Base-by-base conservation (phyloP, 2,888 invertebrate genomes). In the Archaeoteleia sp. region DNA sequence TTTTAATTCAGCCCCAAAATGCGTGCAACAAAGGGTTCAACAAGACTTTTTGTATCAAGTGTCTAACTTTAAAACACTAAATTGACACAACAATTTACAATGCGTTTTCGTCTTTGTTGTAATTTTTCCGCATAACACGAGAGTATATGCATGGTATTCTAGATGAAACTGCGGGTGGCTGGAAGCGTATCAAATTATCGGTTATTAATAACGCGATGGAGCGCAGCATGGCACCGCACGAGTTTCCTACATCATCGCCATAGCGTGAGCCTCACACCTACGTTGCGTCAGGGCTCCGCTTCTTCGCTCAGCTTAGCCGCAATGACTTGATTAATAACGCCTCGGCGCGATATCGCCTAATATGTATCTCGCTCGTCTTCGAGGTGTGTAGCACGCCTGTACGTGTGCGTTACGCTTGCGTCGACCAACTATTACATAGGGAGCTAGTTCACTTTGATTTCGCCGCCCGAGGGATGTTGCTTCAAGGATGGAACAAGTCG, bases 301-400 rank as follows among this genome's bases (percentile, higher is more conserved):
- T 48, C 71, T 69, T 65, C 68, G 70, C 68, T 71, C 67, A 55
- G 74, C 68, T 72, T 69, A 67, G 74, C 71, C 71, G 79, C 81
- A 81, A 82, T 80, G 79, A 81, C 80, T 82, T 78, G 83, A 82
- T 83, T 82, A 83, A 83, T 83, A 82, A 83, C 77, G 75, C 74
- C 79, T 77, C 72, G 61, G 57, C 70, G 73, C 72, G 76, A 76
- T 78, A 78, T 48, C 70, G 67, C 71, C 72, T 71, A 75, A 76
- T 75, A 73, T 68, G 73, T 74, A 74, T 73, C 70, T 72, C 74
- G 62, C 70, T 72, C 74, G 62, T 69, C 69, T 67, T 45, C 54
- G 29, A 53, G 30, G 5, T 39, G 39, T 46, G 34, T 34, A 46
- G 40, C 57, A 51, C 51, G 35, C 48, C 42, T 34, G n/a, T n/a